These are phyloP conservation scores for Caenorhabditis macrosperma DNA, from an alignment of 2,888 invertebrate species.

Conservation along the genomic window DNA sequence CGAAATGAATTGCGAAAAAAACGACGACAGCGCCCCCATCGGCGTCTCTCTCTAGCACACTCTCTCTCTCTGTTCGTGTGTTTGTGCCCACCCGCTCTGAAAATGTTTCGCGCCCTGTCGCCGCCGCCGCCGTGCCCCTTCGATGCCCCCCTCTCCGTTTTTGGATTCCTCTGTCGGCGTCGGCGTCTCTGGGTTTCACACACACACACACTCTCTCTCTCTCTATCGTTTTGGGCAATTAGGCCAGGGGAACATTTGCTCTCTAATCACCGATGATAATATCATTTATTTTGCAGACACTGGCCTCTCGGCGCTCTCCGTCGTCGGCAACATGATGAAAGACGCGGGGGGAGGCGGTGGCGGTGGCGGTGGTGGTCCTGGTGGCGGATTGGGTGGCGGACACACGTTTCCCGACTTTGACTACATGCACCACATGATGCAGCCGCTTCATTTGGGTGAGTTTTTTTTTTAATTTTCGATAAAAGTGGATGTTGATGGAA, in stretches of 20 bases:
- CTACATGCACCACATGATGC: slow-evolving; percentile 53
- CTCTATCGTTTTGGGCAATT: no score
- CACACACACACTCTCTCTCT: no score
- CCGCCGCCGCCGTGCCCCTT: not conserved
- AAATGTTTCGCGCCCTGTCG: not conserved
- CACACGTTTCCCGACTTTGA: slow-evolving; percentile 34
- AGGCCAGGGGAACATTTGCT: no score
- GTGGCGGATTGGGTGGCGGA: not conserved
- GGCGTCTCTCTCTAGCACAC: slow-evolving; percentile 23
- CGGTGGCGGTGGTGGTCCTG: not conserved
- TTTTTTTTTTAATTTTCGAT: no score
- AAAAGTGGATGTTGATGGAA: no score
- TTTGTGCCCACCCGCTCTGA: not conserved
- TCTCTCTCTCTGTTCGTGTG: not conserved
- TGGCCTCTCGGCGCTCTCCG: slow-evolving; percentile 41
- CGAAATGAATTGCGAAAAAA: no score
- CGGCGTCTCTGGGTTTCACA: not conserved
- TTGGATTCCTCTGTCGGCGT: not conserved
- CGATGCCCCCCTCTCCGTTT: not conserved
- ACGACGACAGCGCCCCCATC: no score
- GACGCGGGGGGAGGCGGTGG: slow-evolving; percentile 5
- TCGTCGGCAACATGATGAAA: slow-evolving; percentile 42
- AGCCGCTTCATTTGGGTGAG: slow-evolving; percentile 51
- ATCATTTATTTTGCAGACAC: slow-evolving; percentile 5
- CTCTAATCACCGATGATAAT: no score